A percentile compares a stretch with the other conserved stretches of the same genome.
These are phyloP conservation scores for Gymnorhina tibicen DNA, from an alignment of 2,113 vertebrate species.

Conservation along the genomic window DNA sequence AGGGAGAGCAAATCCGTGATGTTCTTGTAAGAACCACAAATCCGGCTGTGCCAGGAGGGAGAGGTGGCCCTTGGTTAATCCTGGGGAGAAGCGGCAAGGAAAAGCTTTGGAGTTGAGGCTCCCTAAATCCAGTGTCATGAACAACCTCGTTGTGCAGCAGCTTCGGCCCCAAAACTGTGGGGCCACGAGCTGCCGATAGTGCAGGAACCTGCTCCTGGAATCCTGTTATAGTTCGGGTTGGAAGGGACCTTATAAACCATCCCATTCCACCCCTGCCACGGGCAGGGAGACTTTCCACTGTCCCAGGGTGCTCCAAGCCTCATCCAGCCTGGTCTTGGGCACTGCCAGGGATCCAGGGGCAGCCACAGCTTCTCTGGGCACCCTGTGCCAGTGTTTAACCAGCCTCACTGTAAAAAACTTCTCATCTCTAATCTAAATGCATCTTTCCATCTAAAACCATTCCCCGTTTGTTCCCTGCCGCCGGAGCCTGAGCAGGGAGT, in stretches of 20 bases:
- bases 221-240: background rate
- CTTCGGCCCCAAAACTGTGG: background rate
- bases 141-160: background rate
- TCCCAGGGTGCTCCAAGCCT: background rate
- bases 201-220: background rate
- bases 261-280: background rate
- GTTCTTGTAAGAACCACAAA: background rate
- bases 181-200: fast-evolving
- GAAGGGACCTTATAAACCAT: background rate
- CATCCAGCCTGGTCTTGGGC: background rate
- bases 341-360: background rate
- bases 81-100: background rate
- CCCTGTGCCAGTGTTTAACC: background rate
- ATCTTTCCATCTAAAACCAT: background rate
- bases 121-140: background rate
- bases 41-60: background rate
- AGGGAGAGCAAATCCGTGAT: fast-evolving
- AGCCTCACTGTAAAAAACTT: background rate
- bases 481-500: background rate
- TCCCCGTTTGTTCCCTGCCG: too few species aligned
- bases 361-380: background rate
- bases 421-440: background rate
- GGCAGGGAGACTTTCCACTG: background rate
- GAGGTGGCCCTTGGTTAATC: background rate
- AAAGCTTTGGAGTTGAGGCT: background rate